Conservation (phyloP, 1,140 invertebrate genomes). For the Gyrodactylus bullatarudis region DNA sequence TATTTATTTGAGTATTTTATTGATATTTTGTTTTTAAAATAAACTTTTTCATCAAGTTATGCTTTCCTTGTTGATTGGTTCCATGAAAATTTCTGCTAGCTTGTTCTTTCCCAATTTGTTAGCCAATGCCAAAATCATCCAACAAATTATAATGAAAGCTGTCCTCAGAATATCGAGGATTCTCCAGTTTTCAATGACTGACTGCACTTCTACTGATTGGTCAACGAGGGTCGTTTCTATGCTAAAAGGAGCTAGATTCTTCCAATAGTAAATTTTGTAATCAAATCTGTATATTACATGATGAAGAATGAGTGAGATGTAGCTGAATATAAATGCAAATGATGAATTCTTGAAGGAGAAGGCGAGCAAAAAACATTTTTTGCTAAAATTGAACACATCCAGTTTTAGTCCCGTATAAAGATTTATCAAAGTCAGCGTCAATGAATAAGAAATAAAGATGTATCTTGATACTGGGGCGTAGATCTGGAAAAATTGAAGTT, state of each 20-base stretch:
- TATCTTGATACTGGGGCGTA: neutral
- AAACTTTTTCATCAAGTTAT: neutral
- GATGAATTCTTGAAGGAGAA: neutral
- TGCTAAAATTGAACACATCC: neutral
- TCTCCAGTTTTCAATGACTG: neutral
- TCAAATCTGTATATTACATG: neutral
- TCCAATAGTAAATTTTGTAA: neutral
- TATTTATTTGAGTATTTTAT: neutral
- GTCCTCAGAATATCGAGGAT: neutral
- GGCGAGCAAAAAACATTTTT: neutral
- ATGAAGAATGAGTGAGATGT: neutral
- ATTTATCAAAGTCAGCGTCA: neutral
- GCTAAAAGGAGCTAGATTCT: too few relatives aligned
- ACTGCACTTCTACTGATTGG: too few relatives aligned
- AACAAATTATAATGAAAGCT: neutral
- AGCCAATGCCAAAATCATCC: neutral
- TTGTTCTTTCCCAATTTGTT: neutral
- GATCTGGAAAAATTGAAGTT: neutral
- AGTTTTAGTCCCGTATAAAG: neutral
- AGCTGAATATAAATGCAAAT: neutral
- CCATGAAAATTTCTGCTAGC: neutral
- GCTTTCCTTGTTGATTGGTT: neutral
- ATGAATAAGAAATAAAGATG: neutral
- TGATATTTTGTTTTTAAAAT: neutral
- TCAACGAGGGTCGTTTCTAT: too few relatives aligned